Conservation (phyloP, 1,140 invertebrate species). For the Branchinecta lindahli region DNA sequence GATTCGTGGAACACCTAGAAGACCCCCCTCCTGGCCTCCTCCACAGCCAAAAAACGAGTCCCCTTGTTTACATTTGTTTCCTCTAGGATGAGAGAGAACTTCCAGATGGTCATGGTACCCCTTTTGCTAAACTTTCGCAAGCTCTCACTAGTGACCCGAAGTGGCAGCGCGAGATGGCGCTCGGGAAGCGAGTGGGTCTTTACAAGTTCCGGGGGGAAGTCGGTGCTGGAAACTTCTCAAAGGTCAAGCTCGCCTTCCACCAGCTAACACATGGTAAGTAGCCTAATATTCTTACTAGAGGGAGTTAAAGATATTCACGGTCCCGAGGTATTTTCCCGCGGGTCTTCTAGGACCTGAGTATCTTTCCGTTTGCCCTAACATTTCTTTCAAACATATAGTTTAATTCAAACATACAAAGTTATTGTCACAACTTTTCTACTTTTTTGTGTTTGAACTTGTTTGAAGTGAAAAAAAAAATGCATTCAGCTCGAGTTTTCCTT, state of each 20-base stretch:
- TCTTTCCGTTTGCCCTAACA: neutral
- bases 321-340: neutral
- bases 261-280: constrained; percentile 58
- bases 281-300: neutral
- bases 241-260: constrained; percentile 71
- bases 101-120: too few species aligned
- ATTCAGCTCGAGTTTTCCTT: too few species aligned
- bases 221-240: constrained; percentile 74
- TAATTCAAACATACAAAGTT: too few species aligned
- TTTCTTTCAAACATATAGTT: neutral
- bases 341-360: neutral
- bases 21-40: too few species aligned
- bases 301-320: neutral
- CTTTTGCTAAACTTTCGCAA: constrained; percentile 4
- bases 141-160: constrained; percentile 34
- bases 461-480: neutral
- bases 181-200: constrained; percentile 49
- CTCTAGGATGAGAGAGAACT: too few species aligned
- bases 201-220: constrained; percentile 52
- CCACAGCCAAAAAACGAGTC: too few species aligned
- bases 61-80: too few species aligned
- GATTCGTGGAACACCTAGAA: too few species aligned
- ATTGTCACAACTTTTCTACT: too few species aligned
- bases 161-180: constrained; percentile 42
- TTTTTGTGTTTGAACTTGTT: too few species aligned